Conservation (phyloP, 1,140 invertebrate genomes). For the Meloidogyne hapla region DNA sequence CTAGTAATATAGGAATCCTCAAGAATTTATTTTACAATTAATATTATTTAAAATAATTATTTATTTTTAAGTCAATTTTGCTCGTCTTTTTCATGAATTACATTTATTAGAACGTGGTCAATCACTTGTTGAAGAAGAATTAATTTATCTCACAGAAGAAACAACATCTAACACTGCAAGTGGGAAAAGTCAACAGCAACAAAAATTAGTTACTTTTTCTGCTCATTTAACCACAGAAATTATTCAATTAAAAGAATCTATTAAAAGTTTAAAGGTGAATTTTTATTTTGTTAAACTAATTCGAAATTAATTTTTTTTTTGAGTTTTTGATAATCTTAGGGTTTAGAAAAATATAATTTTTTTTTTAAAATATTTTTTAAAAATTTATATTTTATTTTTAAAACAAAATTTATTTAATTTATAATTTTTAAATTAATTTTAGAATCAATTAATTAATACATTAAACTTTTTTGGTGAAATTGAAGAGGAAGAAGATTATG, state of each 20-base stretch:
- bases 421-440: no score
- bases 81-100: neutral
- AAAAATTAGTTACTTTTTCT: neutral
- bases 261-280: neutral
- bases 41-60: no score
- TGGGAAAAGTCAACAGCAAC: neutral
- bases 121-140: neutral
- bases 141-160: slow-evolving; percentile 1
- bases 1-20: no score
- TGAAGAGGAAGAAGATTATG: neutral
- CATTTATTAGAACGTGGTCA: neutral
- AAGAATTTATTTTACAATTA: no score
- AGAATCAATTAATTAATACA: slow-evolving; percentile 1
- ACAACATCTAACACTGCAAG: neutral
- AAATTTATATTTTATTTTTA: no score
- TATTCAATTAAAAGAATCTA: neutral
- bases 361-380: no score
- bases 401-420: no score
- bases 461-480: neutral
- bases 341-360: no score
- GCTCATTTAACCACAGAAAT: neutral
- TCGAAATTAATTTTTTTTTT: neutral
- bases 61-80: neutral
- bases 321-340: no score
- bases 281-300: no score